Conservation (phyloP, 2,888 invertebrate genomes). For the Ectemnius lituratus region DNA sequence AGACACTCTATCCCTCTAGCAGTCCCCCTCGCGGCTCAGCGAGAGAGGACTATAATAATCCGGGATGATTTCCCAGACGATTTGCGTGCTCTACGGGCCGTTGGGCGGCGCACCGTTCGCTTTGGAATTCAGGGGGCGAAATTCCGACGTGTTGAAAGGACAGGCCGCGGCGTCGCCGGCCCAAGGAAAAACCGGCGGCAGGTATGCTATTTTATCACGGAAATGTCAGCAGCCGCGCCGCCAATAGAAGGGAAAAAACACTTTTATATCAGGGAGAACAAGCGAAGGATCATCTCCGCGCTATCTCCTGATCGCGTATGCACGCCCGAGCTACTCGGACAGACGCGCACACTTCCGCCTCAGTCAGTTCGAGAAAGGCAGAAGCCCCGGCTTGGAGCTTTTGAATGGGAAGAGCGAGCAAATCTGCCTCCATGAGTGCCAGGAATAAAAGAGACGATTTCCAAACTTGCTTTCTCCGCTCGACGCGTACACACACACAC, state of each 20-base stretch:
- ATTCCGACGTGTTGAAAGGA: slow-evolving; percentile 41
- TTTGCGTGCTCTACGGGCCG: slow-evolving; percentile 1
- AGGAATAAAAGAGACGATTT: slow-evolving; percentile 61
- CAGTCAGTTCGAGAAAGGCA: not conserved
- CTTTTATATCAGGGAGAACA: slow-evolving; percentile 46
- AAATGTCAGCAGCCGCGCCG: slow-evolving; percentile 28
- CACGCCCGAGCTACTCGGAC: slow-evolving; percentile 22
- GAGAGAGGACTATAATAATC: slow-evolving; percentile 22
- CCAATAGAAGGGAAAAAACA: slow-evolving; percentile 19
- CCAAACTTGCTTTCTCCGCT: slow-evolving; percentile 53
- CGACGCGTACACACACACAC: not conserved
- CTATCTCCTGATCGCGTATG: slow-evolving; percentile 53
- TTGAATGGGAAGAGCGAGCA: slow-evolving; percentile 51
- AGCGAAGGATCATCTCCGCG: slow-evolving; percentile 52
- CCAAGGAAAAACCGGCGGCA: slow-evolving; percentile 22
- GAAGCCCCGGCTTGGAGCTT: slow-evolving; percentile 11
- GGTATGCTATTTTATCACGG: slow-evolving; percentile 39
- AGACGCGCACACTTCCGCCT: not conserved
- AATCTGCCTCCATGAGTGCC: slow-evolving; percentile 54
- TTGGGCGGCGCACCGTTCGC: not conserved
- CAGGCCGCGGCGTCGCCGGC: not conserved
- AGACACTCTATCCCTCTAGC: not conserved
- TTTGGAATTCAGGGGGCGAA: slow-evolving; percentile 47
- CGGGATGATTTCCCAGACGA: slow-evolving; percentile 39
- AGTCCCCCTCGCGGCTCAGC: not conserved